phyloP scores from a whole-genome alignment of 30 jellyfish, hydroid and myxozoan genomes.

The Hydractinia symbiolongicarpus region DNA sequence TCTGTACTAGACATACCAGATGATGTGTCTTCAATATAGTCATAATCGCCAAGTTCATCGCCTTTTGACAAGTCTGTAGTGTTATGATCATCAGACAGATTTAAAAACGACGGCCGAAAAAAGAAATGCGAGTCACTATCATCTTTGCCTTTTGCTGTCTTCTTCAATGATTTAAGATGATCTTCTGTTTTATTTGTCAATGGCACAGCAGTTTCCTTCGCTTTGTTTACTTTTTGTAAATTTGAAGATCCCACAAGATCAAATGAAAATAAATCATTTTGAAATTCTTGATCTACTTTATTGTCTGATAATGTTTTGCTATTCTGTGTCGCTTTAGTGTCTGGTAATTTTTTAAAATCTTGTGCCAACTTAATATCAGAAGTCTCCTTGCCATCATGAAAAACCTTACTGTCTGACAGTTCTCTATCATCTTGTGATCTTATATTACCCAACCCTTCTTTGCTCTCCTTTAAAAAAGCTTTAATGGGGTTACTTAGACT shows the following conservation, averaged over 20 bases:
- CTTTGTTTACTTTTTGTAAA: not conserved
- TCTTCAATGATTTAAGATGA: not conserved
- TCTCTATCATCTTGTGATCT: too few species aligned
- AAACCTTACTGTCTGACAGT: too few species aligned
- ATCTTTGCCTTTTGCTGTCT: not conserved
- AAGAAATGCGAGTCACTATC: not conserved
- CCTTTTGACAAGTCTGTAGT: not conserved
- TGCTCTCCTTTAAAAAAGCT: too few species aligned
- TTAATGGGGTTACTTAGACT: too few species aligned
- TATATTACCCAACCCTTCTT: too few species aligned
- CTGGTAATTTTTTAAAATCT: too few species aligned
- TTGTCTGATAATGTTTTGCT: slow-evolving; percentile 4
- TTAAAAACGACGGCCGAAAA: not conserved
- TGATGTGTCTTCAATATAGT: slow-evolving; percentile 12
- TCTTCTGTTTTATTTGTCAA: not conserved
- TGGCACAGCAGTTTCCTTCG: not conserved
- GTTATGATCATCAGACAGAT: not conserved
- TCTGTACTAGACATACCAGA: slow-evolving; percentile 18
- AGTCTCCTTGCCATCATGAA: not conserved
- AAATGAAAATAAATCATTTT: not conserved
- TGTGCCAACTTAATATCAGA: not conserved
- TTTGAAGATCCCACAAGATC: not conserved
- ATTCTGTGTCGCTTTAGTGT: not conserved
- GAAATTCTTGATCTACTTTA: slow-evolving; percentile 7
- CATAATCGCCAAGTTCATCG: slow-evolving; percentile 6